These are phyloP conservation scores for Dasysyrphus tricinctus DNA, from an alignment of 2,888 invertebrate genomes.

Conservation along the genomic window DNA sequence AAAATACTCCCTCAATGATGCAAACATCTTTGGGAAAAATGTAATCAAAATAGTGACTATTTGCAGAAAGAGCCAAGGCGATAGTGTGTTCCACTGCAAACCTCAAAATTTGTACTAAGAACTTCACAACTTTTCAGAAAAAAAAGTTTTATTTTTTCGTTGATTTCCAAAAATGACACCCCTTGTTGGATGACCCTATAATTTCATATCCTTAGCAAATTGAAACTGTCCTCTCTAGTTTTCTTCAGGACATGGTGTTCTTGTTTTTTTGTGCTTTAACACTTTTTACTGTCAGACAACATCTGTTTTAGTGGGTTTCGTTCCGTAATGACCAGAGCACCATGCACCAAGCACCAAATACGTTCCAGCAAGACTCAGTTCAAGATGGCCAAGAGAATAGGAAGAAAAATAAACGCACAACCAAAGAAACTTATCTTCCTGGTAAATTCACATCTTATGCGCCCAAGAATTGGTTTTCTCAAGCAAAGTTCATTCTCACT, in stretches of 20 bases:
- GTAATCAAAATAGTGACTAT: too few species aligned
- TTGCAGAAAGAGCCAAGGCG: too few species aligned
- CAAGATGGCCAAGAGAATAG: too few species aligned
- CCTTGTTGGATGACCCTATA: too few species aligned
- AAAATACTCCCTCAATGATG: too few species aligned
- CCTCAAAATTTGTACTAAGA: too few species aligned
- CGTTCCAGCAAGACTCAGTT: too few species aligned
- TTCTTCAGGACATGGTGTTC: not conserved
- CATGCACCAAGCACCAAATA: not conserved
- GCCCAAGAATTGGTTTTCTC: slow-evolving; percentile 34
- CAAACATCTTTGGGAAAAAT: too few species aligned
- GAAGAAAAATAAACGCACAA: slow-evolving; percentile 9
- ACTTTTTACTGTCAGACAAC: slow-evolving; percentile 45
- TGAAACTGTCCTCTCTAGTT: slow-evolving; percentile 53
- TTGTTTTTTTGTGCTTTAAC: slow-evolving; percentile 20
- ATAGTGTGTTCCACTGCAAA: too few species aligned
- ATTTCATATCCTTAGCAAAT: slow-evolving; percentile 64
- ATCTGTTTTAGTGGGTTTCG: slow-evolving; percentile 60
- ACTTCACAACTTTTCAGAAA: too few species aligned
- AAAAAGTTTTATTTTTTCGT: too few species aligned
- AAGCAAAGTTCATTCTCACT: slow-evolving; percentile 9
- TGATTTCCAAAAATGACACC: too few species aligned
- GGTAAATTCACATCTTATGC: slow-evolving; percentile 38
- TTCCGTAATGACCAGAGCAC: slow-evolving; percentile 41
- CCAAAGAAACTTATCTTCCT: slow-evolving; percentile 23